Conservation (phyloP, 1,140 invertebrate genomes). For the Anagrus nilaparvatae region DNA sequence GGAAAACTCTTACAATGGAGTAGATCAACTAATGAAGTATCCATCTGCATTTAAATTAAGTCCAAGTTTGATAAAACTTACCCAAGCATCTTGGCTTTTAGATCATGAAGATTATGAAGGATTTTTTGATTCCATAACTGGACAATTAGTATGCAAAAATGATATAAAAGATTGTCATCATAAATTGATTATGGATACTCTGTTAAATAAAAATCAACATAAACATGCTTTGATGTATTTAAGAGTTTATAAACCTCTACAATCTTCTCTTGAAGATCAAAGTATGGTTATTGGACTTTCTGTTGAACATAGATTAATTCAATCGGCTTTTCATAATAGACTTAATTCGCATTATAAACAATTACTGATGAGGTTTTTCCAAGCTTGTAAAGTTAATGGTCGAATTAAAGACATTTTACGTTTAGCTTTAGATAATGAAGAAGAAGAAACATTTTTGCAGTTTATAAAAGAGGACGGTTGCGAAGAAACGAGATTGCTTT, state of each 20-base stretch:
- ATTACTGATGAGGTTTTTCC: conserved; percentile 30
- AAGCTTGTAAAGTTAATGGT: conserved; percentile 35
- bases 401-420: conserved; percentile 47
- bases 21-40: conserved; percentile 60
- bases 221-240: conserved; percentile 46
- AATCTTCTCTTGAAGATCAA: conserved; percentile 42
- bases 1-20: conserved; percentile 41
- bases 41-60: conserved; percentile 61
- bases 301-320: conserved; percentile 45
- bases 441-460: conserved; percentile 45
- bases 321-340: conserved; percentile 47
- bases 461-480: conserved; percentile 39
- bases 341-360: conserved; percentile 32
- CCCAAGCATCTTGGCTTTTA: conserved; percentile 74
- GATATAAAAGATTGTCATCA: conserved; percentile 50
- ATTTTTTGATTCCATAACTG: conserved; percentile 32
- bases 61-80: conserved; percentile 59
- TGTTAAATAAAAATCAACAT: conserved; percentile 44
- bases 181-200: conserved; percentile 42
- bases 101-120: conserved; percentile 64
- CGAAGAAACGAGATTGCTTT: conserved; percentile 32
- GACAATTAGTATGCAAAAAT: conserved; percentile 28
- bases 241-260: conserved; percentile 39
- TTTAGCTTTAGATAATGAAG: conserved; percentile 41
- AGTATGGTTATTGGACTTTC: conserved; percentile 41